These are phyloP conservation scores for Diuraphis noxia DNA, from an alignment of 1,140 invertebrate genomes.

Conservation along the genomic window DNA sequence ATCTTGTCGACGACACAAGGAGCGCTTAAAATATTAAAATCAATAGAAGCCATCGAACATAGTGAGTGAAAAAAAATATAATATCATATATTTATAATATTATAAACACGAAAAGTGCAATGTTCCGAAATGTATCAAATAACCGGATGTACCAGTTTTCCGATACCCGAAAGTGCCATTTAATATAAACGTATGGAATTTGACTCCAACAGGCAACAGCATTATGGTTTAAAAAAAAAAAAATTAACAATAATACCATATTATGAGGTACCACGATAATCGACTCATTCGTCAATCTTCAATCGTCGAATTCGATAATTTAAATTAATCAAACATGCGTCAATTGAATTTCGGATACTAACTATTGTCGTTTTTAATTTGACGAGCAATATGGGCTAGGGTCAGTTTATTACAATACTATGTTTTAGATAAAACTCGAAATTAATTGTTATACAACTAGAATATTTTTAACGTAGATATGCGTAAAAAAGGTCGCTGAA, in stretches of 20 bases:
- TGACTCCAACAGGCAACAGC: neutral
- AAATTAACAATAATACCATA: neutral
- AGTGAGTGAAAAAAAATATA: neutral
- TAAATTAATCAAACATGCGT: neutral
- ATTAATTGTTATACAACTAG: neutral
- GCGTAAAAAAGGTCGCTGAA: neutral
- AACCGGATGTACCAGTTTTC: conserved; percentile 21
- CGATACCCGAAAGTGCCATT: neutral
- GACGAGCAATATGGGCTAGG: neutral
- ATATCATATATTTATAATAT: neutral
- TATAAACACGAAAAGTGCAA: neutral
- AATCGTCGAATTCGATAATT: neutral
- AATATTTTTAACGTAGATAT: neutral
- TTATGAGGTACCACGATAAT: neutral
- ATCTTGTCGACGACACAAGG: neutral
- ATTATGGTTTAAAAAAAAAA: neutral
- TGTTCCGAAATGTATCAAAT: conserved; percentile 25
- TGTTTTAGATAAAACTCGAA: neutral
- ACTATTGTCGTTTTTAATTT: neutral
- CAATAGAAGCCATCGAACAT: neutral
- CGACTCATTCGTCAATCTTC: neutral
- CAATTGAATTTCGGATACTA: neutral
- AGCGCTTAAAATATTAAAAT: neutral
- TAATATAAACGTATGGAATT: neutral
- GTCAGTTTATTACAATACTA: neutral